Conservation (phyloP, 2,888 invertebrate genomes). For the Macrosiphum euphorbiae region DNA sequence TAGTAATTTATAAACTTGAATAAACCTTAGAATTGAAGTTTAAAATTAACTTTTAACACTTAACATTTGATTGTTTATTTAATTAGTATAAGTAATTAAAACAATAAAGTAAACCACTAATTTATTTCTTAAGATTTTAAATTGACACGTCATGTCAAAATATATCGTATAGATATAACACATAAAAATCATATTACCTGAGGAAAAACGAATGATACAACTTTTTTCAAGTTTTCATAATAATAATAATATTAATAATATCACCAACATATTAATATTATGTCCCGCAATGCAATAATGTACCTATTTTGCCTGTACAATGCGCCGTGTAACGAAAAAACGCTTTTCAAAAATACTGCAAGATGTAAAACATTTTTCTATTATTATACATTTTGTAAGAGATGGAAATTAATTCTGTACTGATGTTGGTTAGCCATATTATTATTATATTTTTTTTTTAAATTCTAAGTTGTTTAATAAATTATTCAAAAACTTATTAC, state of each 20-base stretch:
- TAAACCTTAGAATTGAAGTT: too few species aligned
- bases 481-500: background rate
- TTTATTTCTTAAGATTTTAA: background rate
- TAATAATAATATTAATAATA: background rate
- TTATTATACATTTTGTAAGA: background rate
- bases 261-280: background rate
- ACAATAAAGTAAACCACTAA: background rate
- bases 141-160: background rate
- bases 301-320: background rate
- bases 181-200: background rate
- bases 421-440: background rate
- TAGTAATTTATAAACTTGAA: too few species aligned
- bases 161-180: background rate
- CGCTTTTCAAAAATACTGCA: background rate
- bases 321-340: background rate
- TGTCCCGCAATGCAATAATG: background rate
- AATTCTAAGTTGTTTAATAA: background rate
- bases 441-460: background rate
- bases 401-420: background rate
- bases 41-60: too few species aligned
- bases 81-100: background rate
- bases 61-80: background rate
- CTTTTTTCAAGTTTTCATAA: background rate
- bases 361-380: too few species aligned
- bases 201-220: background rate